Evolutionary conservation across 2,797 vertebrate genomes (phyloP).

Genomic region (Sebastes flavidus): DNA sequence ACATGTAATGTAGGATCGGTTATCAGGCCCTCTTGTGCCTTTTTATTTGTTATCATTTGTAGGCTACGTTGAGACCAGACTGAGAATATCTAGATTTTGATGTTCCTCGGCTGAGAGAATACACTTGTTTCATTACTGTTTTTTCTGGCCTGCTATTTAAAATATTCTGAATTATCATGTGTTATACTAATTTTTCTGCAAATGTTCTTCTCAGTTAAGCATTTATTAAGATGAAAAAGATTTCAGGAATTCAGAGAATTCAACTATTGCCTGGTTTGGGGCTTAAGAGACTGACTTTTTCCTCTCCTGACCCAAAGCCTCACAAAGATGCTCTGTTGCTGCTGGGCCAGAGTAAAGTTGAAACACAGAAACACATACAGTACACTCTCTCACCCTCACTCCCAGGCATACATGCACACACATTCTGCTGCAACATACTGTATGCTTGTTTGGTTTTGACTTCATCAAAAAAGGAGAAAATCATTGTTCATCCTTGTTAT

Average conservation of each 20-base stretch:
- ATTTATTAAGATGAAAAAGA: background rate
- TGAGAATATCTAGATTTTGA: conserved; percentile 1
- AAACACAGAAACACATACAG: background rate
- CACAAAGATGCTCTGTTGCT: conserved; percentile 68
- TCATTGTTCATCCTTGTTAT: conserved; percentile 11
- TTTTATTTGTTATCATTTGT: background rate
- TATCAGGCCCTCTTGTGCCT: background rate
- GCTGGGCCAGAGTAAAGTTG: conserved; percentile 4
- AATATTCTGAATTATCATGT: background rate
- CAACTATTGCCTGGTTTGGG: background rate
- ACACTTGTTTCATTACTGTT: background rate
- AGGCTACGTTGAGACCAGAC: background rate
- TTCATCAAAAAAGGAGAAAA: conserved; percentile 5
- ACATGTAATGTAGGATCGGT: background rate
- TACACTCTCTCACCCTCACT: background rate
- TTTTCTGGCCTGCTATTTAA: background rate
- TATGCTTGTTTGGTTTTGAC: conserved; percentile 1
- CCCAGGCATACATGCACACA: conserved; percentile 2
- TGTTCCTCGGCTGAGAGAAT: background rate
- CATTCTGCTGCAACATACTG: background rate
- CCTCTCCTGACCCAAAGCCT: conserved; percentile 33
- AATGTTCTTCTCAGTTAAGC: background rate
- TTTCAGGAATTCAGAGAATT: background rate
- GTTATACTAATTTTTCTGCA: background rate
- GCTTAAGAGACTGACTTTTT: background rate